Evolutionary conservation across 2,888 invertebrate species (phyloP), one percentile per base, ranked within the genome.

Genomic region (Coleophora deauratella): DNA sequence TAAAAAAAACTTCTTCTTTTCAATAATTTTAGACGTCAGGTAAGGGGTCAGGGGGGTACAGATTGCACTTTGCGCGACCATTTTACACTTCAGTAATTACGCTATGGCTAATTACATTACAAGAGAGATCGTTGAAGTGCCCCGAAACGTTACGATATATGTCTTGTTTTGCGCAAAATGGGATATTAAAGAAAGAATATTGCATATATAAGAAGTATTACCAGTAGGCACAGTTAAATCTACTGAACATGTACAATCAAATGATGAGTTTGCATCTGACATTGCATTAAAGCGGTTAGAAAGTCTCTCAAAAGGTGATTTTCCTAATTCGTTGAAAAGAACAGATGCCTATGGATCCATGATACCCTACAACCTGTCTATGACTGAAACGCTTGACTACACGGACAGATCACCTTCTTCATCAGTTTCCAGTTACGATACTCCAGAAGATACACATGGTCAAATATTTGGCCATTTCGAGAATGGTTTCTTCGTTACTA

Each of bases 261-360:
- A 35, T 38, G 58, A 62, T 9, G 72, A 75, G 9, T 85, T 68
- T 55, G 81, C 84, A 3, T 84, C 90, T 1, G 88, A 90, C 57
- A 92, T 92, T 71, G 91, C 93, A 38, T 80, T 94, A 50, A 88
- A 93, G 59, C 90, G 92, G 63, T 84, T 94, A 58, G 94, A 94
- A 84, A 92, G 91, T 71, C 86, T 94, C 59, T 93, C 94, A 36
- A 91, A 92, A 70, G 93, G 93, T 41, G 90, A 91, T 66, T 92
- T 93, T 61, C 91, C 90, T n/a, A 72, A 66, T 43, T 49, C 65
- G 27, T 51, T 69, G 30, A 78, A 74, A 44, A 74, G 73, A 59
- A 50, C 54, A 40, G 81, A 84, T 6, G 41, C 56, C 0, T 67
- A 72, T 31, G 56, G 60, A 27, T 36, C 57, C 10, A 50, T 70